Conservation (phyloP, 2,888 invertebrate genomes). For the Sepiola atlantica region DNA sequence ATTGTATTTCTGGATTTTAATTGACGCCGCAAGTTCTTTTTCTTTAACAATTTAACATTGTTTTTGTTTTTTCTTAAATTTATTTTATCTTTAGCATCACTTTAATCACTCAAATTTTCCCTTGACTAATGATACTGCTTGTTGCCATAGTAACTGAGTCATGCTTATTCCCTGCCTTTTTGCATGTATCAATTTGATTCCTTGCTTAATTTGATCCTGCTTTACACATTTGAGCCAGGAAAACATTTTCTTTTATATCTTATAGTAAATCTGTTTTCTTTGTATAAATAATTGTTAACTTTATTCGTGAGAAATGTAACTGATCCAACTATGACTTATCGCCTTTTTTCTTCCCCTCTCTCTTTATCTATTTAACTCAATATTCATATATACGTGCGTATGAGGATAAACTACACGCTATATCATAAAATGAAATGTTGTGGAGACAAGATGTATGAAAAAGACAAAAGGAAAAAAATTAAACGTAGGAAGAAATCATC, state of each 20-base stretch:
- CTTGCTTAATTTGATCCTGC: background rate
- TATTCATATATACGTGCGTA: too few species aligned
- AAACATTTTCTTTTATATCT: background rate
- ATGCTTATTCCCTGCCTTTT: background rate
- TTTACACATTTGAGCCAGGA: conserved; percentile 12
- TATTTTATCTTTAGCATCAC: background rate
- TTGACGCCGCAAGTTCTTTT: background rate
- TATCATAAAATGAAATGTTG: too few species aligned
- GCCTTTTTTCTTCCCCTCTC: too few species aligned
- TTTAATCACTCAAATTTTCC: background rate
- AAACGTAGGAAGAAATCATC: too few species aligned
- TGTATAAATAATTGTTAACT: background rate
- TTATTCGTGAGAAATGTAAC: background rate
- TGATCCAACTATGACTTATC: background rate
- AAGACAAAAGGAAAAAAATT: too few species aligned
- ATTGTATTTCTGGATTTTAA: background rate
- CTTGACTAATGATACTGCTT: background rate
- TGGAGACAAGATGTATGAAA: too few species aligned
- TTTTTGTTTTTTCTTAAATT: background rate
- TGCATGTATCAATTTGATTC: background rate
- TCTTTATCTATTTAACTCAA: background rate
- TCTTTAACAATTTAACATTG: background rate
- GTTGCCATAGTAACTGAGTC: conserved; percentile 11
- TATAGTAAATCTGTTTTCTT: background rate
- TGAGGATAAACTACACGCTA: too few species aligned